Percentiles rank a stretch among this genome's conserved stretches.
phyloP scores from a whole-genome alignment of 1,140 invertebrate genomes.

The Hestina assimilis region DNA sequence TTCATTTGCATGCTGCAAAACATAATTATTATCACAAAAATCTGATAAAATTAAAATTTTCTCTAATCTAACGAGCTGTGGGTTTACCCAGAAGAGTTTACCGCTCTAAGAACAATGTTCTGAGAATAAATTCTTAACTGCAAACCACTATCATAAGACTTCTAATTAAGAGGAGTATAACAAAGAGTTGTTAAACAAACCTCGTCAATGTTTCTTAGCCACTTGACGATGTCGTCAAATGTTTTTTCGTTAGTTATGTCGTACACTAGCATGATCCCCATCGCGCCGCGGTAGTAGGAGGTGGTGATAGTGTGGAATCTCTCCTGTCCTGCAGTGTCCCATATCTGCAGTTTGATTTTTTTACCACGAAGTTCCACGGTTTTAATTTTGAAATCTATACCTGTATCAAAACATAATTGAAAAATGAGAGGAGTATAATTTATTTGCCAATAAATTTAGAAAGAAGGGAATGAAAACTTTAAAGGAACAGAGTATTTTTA shows the following conservation, averaged over 20 bases:
- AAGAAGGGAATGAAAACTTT: no score
- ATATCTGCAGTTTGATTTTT: slow-evolving; percentile 99
- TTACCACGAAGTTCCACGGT: slow-evolving; percentile 98
- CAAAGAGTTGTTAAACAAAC: no score
- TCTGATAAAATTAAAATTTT: neutral
- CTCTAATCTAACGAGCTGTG: neutral
- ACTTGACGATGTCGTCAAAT: slow-evolving; percentile 99
- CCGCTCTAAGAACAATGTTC: no score
- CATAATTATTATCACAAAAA: neutral
- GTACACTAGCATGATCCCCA: slow-evolving; percentile 99
- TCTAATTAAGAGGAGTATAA: no score
- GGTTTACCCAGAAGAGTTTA: no score
- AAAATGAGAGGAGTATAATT: neutral
- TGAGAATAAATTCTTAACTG: no score
- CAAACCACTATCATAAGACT: no score
- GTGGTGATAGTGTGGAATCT: slow-evolving; percentile 99
- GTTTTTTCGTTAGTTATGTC: slow-evolving; percentile 99
- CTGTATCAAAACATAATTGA: slow-evolving; percentile 80
- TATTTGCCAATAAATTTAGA: no score
- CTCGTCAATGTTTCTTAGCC: slow-evolving; percentile 99
- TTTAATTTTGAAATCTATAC: slow-evolving; percentile 99
- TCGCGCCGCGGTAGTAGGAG: slow-evolving; percentile 98
- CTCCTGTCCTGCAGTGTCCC: slow-evolving; percentile 98
- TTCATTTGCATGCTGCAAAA: slow-evolving; percentile 85
- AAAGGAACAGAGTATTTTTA: no score